A percentile compares a stretch with the other conserved stretches of the same genome.
Conservation (phyloP, 2,113 vertebrate genomes). For the Pica pica region DNA sequence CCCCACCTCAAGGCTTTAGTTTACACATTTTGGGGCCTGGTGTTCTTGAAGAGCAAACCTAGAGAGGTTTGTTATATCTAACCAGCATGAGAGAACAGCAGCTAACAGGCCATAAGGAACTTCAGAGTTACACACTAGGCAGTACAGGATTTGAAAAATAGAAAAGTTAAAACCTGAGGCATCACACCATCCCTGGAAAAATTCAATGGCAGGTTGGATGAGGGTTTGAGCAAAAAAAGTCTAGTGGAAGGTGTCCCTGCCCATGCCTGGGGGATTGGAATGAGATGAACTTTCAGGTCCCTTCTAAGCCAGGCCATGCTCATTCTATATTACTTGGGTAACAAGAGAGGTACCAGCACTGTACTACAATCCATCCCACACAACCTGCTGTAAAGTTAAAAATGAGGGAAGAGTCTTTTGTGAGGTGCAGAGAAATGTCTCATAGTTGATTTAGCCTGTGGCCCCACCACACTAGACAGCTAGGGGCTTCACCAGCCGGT, state of each 20-base stretch:
- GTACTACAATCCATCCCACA: background rate
- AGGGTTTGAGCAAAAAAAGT: background rate
- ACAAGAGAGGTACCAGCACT: background rate
- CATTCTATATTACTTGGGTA: background rate
- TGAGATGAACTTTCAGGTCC: background rate
- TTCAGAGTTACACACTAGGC: no score
- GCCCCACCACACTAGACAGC: background rate
- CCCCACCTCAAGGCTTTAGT: no score
- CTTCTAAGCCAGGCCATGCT: background rate
- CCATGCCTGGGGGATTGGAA: background rate
- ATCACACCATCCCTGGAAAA: background rate
- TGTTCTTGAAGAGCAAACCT: no score
- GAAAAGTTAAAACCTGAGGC: no score
- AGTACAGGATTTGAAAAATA: no score
- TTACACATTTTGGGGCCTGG: no score
- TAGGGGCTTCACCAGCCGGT: background rate
- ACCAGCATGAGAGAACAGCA: no score
- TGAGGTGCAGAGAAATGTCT: background rate
- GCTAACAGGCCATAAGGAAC: no score
- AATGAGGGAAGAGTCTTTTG: background rate
- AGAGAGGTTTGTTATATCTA: no score
- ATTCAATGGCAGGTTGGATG: background rate
- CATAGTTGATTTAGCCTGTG: background rate
- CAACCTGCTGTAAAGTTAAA: background rate
- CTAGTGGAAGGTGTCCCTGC: background rate